These are phyloP conservation scores for Percina caprodes DNA, from an alignment of 2,113 vertebrate genomes.

Conservation along the genomic window DNA sequence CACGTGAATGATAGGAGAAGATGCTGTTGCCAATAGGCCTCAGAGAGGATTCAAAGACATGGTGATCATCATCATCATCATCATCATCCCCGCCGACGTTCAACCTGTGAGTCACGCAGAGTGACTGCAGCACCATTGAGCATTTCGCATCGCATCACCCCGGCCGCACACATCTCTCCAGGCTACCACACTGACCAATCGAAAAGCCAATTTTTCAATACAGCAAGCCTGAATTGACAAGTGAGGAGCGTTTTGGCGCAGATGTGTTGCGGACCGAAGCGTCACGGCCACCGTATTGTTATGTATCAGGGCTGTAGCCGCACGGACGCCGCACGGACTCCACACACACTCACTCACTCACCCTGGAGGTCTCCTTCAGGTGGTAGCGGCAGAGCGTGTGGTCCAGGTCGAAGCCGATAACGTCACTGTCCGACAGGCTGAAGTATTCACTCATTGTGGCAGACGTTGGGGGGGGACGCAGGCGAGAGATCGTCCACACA, in stretches of 20 bases:
- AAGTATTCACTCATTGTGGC: slow-evolving; percentile 87
- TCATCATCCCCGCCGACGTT: slow-evolving; percentile 35
- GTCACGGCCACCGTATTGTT: slow-evolving; percentile 37
- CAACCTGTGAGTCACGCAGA: slow-evolving; percentile 63
- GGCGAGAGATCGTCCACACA: slow-evolving; percentile 9
- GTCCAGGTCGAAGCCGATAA: slow-evolving; percentile 93
- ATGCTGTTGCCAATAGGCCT: slow-evolving; percentile 4
- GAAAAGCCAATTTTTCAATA: background rate
- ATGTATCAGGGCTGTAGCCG: slow-evolving; percentile 14
- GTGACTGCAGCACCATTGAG: slow-evolving; percentile 57
- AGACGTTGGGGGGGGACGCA: background rate
- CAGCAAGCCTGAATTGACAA: background rate
- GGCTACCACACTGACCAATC: background rate
- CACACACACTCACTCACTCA: slow-evolving; percentile 80
- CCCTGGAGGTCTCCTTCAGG: slow-evolving; percentile 90
- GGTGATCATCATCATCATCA: slow-evolving; percentile 14
- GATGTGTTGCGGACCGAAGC: slow-evolving; percentile 45
- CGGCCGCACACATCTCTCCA: background rate
- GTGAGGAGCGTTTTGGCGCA: slow-evolving; percentile 29
- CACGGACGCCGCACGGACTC: too few relatives aligned
- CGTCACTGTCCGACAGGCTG: slow-evolving; percentile 89
- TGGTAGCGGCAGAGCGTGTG: slow-evolving; percentile 93
- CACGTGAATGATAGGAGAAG: background rate
- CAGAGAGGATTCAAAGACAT: background rate
- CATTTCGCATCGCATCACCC: slow-evolving; percentile 1